Conservation (phyloP, 2,113 vertebrate genomes). For the Oryzias javanicus region DNA sequence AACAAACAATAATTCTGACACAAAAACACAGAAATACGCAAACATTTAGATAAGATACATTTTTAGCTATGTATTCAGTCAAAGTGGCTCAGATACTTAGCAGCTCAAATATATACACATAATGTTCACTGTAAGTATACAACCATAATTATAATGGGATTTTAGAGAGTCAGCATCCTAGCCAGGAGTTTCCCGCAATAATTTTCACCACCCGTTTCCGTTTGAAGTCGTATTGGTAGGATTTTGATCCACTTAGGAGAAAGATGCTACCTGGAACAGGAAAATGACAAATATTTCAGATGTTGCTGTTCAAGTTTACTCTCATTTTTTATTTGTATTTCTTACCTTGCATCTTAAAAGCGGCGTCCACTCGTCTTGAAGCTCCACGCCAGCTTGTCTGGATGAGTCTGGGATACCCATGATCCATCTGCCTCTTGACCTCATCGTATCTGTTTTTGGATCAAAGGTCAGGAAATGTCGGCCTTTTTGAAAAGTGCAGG, state of each 20-base stretch:
- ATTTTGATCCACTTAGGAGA: conserved; percentile 49
- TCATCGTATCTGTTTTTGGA: conserved; percentile 58
- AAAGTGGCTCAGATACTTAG: no score
- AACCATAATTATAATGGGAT: no score
- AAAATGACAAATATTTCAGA: conserved; percentile 21
- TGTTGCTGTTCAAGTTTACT: conserved; percentile 8
- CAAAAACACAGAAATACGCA: no score
- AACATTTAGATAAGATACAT: no score
- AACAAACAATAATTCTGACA: no score
- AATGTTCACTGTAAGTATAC: no score
- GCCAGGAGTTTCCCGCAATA: conserved; percentile 60
- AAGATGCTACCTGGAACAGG: conserved; percentile 51
- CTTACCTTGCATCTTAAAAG: conserved; percentile 55
- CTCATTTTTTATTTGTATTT: not conserved
- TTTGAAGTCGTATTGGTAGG: conserved; percentile 48
- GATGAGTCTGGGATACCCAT: conserved; percentile 61
- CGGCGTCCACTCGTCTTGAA: conserved; percentile 43
- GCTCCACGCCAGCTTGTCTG: conserved; percentile 46
- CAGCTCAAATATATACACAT: no score
- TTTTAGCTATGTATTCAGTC: no score
- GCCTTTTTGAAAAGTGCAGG: no score
- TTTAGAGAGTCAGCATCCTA: conserved; percentile 40
- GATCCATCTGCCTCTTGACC: conserved; percentile 32
- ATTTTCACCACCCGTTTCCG: conserved; percentile 35
- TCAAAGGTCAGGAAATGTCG: not conserved